Base-by-base conservation (phyloP, 2,797 vertebrate genomes). In the Neostethus bicornis region DNA sequence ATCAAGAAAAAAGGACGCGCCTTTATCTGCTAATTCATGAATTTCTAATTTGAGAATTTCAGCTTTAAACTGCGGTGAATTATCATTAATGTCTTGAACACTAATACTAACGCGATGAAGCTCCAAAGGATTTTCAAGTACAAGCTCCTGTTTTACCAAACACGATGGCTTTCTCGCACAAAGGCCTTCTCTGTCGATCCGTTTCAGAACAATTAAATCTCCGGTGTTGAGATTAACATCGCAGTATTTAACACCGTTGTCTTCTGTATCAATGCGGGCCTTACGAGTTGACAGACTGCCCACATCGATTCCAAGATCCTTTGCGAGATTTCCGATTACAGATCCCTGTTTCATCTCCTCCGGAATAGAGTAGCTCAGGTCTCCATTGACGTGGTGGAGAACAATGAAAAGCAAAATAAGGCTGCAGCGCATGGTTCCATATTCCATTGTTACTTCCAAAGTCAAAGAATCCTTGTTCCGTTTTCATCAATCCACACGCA, bases 61-160 rank as follows among this genome's bases (percentile, higher is more conserved):
- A 1, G 85, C 60, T 0, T 73, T 49, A 47, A 93, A 93, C 0
- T 42, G 61, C 0, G 93, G 92, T 0, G 81, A 55, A 7, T 93
- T 93, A 25, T 94, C 92, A 21, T 94, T 93, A 0, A 93, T 75
- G 38, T 93, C 93, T 19, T 91, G 64, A 19, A 93, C 58, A n/a
- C 28, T 31, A 31, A 13, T 31, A 31, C 31, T 28, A 14, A 32
- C 14, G 4, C 31, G 31, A 5, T 32, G 31, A 4, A 32, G 13
- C 13, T 32, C 31, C 13, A 32, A 14, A 13, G 31, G 31, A 3
- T 13, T 14, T 14, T 32, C 31, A 1, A 32, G 5, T 2, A 32
- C 13, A 5, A 32, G 12, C 5, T 32, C 31, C 12, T 13, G 13
- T 32, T 14, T 32, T 1, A 32, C 10, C 4, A 32, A 12, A 32